Evolutionary conservation across 2,797 vertebrate species (phyloP), one percentile per base, ranked within the genome.

Genomic region (Halcyon smyrnensis): DNA sequence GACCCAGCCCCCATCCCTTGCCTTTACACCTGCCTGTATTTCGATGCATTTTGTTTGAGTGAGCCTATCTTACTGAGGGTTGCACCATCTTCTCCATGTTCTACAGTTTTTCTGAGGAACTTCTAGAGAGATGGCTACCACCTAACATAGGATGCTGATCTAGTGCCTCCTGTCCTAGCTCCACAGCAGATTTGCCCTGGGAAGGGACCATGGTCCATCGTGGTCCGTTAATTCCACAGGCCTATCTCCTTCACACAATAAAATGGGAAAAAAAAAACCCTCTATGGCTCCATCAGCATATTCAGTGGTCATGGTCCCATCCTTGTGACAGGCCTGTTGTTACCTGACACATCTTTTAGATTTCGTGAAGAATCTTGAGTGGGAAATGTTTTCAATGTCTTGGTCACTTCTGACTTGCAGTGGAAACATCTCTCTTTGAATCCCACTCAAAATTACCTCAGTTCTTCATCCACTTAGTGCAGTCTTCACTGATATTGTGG

Each of bases 241-340:
- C 25, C 64, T 51, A 17, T 60, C 25, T 45, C 41, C 54, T 80
- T 85, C 48, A 85, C 74, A 11, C 9, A 78, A 50, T 62, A 50
- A 75, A 84, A 84, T 4, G 16, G 10, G 27, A 7, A 2, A 36
- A 77, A 68, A 83, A 10, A 1, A 43, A 5, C 20, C 46, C 14
- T 87, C 20, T 18, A 37, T 0, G 0, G 20, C 8, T 69, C 74
- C 46, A 46, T 37, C 25, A 53, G 32, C 0, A 0, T 24, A n/a
- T 53, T 82, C 80, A 23, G 20, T 41, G 11, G 37, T 89, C 16
- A 57, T 77, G 71, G 30, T 12, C 24, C 16, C 15, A 43, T 37
- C n/a, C 37, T 70, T 62, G 34, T 70, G 50, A 19, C 37, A 90
- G 45, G 83, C 6, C 10, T 32, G 13, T 69, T 76, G 59, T 41